phyloP scores from a whole-genome alignment of 2,113 vertebrate genomes.

The Larimichthys polyactis region DNA sequence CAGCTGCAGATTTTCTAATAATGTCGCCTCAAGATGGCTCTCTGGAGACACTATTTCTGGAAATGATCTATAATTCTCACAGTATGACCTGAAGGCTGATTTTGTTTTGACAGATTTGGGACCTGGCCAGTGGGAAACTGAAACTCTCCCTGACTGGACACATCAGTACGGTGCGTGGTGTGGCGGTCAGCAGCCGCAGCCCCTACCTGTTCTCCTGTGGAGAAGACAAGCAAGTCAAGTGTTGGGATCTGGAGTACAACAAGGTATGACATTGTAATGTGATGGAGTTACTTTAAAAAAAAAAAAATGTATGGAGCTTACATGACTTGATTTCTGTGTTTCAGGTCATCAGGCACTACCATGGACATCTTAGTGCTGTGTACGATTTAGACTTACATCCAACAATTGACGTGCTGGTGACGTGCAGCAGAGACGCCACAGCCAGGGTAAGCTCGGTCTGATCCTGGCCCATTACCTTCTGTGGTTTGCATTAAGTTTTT shows the following conservation, averaged over 20 bases:
- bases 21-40: background rate
- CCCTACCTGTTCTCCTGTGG: conserved; percentile 98
- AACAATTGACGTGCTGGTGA: conserved; percentile 96
- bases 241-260: conserved; percentile 99
- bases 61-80: background rate
- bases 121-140: conserved; percentile 95
- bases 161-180: conserved; percentile 96
- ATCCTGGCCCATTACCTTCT: no score
- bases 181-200: conserved; percentile 94
- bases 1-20: background rate
- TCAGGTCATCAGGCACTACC: conserved; percentile 98
- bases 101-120: conserved; percentile 91
- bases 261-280: conserved; percentile 83
- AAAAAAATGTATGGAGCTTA: no score
- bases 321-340: conserved; percentile 2
- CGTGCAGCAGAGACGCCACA: conserved; percentile 96
- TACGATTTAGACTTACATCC: conserved; percentile 96
- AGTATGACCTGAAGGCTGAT: background rate
- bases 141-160: conserved; percentile 97
- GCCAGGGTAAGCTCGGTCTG: conserved; percentile 86
- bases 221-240: conserved; percentile 99
- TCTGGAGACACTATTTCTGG: background rate
- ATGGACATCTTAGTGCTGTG: conserved; percentile 96
- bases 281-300: no score
- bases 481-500: no score